Conservation (phyloP, 2,888 invertebrate species). For the Tupiocoris notatus region DNA sequence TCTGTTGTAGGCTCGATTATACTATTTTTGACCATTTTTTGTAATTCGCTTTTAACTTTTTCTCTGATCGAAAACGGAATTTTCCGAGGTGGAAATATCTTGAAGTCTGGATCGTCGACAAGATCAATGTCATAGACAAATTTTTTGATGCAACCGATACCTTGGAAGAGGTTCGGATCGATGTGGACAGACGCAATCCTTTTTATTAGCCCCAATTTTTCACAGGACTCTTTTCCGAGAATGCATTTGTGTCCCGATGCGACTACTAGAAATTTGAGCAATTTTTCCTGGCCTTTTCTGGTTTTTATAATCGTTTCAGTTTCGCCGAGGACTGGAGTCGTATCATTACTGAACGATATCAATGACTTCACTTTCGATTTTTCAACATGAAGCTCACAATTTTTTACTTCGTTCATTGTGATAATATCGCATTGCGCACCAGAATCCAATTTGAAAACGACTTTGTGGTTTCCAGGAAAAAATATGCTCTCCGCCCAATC, state of each 20-base stretch:
- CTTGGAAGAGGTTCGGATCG: not conserved
- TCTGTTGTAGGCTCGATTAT: constrained; percentile 9
- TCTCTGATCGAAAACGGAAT: constrained; percentile 14
- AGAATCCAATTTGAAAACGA: constrained; percentile 24
- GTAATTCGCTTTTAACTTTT: constrained; percentile 18
- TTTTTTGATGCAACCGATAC: constrained; percentile 28
- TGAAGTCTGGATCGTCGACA: constrained; percentile 18
- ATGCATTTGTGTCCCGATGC: constrained; percentile 21
- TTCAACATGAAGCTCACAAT: constrained; percentile 13
- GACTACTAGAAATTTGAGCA: constrained; percentile 18
- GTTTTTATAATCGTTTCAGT: constrained; percentile 16
- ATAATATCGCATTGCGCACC: constrained; percentile 23
- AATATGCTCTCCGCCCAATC: constrained; percentile 9
- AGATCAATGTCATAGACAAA: constrained; percentile 33
- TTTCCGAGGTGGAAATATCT: constrained; percentile 19
- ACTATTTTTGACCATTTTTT: constrained; percentile 10
- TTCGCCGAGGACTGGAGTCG: constrained; percentile 31
- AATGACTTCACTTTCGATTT: constrained; percentile 6
- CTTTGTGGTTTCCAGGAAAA: constrained; percentile 18
- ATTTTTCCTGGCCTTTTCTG: constrained; percentile 13
- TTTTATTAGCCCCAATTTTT: constrained; percentile 14
- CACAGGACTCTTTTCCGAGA: constrained; percentile 15
- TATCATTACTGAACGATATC: constrained; percentile 17
- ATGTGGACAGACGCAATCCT: not conserved
- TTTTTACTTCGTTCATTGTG: constrained; percentile 10